Base-by-base conservation (phyloP, 2,888 invertebrate species). In the Xanthia togata region DNA sequence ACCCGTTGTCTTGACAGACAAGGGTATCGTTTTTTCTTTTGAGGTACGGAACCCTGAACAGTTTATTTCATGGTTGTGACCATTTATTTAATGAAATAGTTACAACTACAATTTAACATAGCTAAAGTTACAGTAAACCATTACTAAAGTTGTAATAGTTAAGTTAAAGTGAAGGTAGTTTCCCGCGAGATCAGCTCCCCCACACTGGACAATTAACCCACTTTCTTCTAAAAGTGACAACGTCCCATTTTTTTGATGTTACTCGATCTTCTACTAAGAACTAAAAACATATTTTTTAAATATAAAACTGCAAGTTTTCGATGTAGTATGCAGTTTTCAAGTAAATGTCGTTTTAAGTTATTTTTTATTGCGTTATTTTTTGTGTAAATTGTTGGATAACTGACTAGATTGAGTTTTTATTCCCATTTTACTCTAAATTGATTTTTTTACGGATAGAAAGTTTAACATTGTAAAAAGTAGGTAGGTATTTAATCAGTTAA, bases 151-250 rank as follows among this genome's bases (percentile, higher is more conserved):
- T 67, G 62, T 31, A 70, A 64, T 9, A 44, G 69, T 79, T 20
- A 50, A 62, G 60, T 57, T 57, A 35, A 35, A 55, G 17, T 62
- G 35, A 70, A 53, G 64, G 31, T 12, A 20, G 23, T 73, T 71
- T 55, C 23, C n/a, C 23, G n/a, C 53, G 11, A 60, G 26, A 38
- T 26, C 31, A 35, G 38, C 38, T 53, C 12, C 82, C 70, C 55
- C 76, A 44, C 31, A 31, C 38, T 70, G 41, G 44, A 38, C 53
- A 59, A 82, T 71, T 83, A 85, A 71, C 78, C 83, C 62, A 86
- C 26, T 86, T 85, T 71, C 57, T n/a, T 74, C 63, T 55, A 55
- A 83, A 77, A 78, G 73, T 68, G 9, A 59, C 64, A 55, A 44
- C 41, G 57, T 47, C 14, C 26, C 65, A 70, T 72, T 83, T 76